Percentiles rank a stretch among this genome's conserved stretches.
These are phyloP conservation scores for Metridium senile DNA, from an alignment of 92 coral and sea anemone genomes.

Conservation along the genomic window DNA sequence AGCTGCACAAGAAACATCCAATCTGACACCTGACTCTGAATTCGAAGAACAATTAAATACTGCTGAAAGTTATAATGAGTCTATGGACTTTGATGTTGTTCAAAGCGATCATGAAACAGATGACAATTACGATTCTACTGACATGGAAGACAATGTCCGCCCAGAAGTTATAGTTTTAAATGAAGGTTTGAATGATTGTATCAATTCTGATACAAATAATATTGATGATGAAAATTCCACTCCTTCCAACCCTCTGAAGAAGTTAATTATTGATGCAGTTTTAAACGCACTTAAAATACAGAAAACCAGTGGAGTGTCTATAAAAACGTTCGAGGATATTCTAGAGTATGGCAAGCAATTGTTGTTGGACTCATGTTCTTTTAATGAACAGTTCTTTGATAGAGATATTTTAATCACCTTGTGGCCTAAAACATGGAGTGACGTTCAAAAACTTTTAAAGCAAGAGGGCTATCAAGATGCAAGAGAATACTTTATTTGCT, in stretches of 20 bases:
- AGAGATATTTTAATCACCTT: slow-evolving; percentile 48
- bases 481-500: slow-evolving; percentile 61
- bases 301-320: slow-evolving; percentile 62
- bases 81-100: background rate
- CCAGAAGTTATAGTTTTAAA: no score
- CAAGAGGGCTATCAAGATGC: slow-evolving; percentile 69
- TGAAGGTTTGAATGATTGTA: no score
- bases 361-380: slow-evolving; percentile 12
- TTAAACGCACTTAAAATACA: slow-evolving; percentile 63
- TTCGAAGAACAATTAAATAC: background rate
- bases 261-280: slow-evolving; percentile 65
- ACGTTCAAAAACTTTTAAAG: slow-evolving; percentile 64
- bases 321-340: slow-evolving; percentile 75
- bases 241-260: slow-evolving; percentile 40
- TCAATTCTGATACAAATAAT: no score
- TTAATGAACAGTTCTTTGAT: slow-evolving; percentile 30
- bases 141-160: no score
- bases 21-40: background rate
- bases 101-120: background rate
- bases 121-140: background rate
- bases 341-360: slow-evolving; percentile 18
- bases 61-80: background rate
- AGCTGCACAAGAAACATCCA: slow-evolving; percentile 21
- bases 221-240: no score
- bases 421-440: slow-evolving; percentile 76